Conservation (phyloP, 2,797 vertebrate species). For the Myoxocephalus aenaeus region DNA sequence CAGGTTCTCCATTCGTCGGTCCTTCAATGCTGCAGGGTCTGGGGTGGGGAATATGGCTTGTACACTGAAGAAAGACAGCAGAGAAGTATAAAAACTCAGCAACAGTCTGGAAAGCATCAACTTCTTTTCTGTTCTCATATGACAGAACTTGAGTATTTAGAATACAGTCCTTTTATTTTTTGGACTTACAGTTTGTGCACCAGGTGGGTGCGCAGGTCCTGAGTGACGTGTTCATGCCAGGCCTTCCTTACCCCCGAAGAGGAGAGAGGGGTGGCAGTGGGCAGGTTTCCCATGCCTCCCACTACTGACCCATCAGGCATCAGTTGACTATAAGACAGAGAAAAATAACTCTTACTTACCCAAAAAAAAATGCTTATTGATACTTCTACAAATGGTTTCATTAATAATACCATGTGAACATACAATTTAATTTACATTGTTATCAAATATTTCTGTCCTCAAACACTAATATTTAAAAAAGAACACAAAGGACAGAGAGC, state of each 20-base stretch:
- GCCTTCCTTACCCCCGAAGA: constrained; percentile 92
- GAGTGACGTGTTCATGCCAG: constrained; percentile 99
- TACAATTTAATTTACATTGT: background rate
- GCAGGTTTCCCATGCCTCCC: constrained; percentile 91
- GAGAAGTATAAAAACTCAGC: background rate
- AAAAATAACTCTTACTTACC: constrained; percentile 10
- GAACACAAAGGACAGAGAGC: background rate
- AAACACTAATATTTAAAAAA: background rate
- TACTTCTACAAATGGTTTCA: background rate
- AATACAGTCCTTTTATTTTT: background rate
- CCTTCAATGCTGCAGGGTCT: constrained; percentile 97
- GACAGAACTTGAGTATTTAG: background rate
- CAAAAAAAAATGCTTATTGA: background rate
- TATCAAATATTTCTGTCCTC: background rate
- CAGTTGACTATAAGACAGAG: constrained; percentile 85
- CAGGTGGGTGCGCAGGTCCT: constrained; percentile 98
- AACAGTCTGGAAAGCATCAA: background rate
- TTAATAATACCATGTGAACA: background rate
- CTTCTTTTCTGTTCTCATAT: background rate
- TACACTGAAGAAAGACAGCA: constrained; percentile 82
- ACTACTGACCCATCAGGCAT: constrained; percentile 90
- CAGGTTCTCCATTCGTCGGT: constrained; percentile 98
- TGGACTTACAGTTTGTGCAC: constrained; percentile 98
- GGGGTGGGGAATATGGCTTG: constrained; percentile 99
- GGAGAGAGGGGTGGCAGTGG: constrained; percentile 93